Conservation (phyloP, 2,113 vertebrate species). For the Notothenia coriiceps region DNA sequence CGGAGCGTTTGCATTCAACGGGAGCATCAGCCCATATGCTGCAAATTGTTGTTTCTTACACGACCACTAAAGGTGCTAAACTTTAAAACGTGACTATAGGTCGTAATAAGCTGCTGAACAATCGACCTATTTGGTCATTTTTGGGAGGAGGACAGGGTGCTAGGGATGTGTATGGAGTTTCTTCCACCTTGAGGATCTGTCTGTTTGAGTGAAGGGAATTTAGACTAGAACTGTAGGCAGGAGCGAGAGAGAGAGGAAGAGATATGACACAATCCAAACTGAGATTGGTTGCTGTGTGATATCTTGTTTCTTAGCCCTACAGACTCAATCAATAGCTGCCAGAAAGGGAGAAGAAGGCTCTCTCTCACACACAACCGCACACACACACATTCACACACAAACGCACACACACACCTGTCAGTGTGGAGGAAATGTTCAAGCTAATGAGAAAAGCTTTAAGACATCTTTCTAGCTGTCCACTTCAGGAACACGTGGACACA, state of each 20-base stretch:
- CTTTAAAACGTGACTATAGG: too few relatives aligned
- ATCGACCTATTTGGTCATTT: too few relatives aligned
- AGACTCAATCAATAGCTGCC: constrained; percentile 74
- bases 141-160: too few relatives aligned
- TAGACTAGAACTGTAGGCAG: constrained; percentile 44
- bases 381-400: background rate
- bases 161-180: constrained; percentile 39
- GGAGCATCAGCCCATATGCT: too few relatives aligned
- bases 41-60: too few relatives aligned
- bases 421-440: constrained; percentile 26
- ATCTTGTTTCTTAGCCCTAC: constrained; percentile 65
- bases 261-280: constrained; percentile 72
- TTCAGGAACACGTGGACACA: constrained; percentile 9
- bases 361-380: background rate
- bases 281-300: constrained; percentile 70
- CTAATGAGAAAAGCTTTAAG: constrained; percentile 40
- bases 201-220: constrained; percentile 63
- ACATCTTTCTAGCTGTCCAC: constrained; percentile 25
- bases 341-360: constrained; percentile 33
- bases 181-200: constrained; percentile 63
- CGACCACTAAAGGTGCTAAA: too few relatives aligned
- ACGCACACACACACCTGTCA: constrained; percentile 9
- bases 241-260: constrained; percentile 41
- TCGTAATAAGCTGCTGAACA: too few relatives aligned
- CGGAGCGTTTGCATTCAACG: too few relatives aligned